Evolutionary conservation across 64 coral and sea anemone species (phyloP).

Genomic region (Hydrozoanthus tunicans): DNA sequence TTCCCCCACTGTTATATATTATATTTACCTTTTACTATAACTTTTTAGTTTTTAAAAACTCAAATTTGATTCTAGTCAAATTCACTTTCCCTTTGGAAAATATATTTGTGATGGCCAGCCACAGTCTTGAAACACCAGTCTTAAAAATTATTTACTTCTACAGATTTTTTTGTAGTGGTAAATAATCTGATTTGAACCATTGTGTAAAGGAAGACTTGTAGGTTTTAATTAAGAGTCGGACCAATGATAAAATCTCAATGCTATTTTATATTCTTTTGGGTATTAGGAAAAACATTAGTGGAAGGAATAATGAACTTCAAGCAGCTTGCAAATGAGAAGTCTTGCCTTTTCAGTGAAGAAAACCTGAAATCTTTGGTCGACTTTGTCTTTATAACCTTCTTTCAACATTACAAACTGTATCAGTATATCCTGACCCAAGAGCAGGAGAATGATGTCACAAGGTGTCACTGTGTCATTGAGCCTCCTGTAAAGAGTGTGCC

Average conservation of each 20-base stretch:
- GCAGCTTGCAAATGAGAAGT: constrained; percentile 18
- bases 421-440: constrained; percentile 81
- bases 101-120: no score
- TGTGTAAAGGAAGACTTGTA: no score
- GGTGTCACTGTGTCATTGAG: constrained; percentile 52
- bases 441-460: constrained; percentile 52
- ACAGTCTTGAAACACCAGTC: no score
- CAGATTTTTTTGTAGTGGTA: no score
- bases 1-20: no score
- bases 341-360: constrained; percentile 30
- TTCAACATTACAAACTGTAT: constrained; percentile 92
- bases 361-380: constrained; percentile 77
- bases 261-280: background rate
- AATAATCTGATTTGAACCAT: no score
- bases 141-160: no score
- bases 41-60: no score
- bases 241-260: background rate
- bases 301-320: constrained; percentile 68
- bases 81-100: no score
- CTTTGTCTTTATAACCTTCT: constrained; percentile 70
- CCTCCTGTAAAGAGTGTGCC: constrained; percentile 45
- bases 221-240: no score
- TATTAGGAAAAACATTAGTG: constrained; percentile 58
- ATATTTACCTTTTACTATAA: no score
- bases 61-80: no score